Base-by-base conservation (phyloP, 2,797 vertebrate species). In the Moxostoma hubbsi region DNA sequence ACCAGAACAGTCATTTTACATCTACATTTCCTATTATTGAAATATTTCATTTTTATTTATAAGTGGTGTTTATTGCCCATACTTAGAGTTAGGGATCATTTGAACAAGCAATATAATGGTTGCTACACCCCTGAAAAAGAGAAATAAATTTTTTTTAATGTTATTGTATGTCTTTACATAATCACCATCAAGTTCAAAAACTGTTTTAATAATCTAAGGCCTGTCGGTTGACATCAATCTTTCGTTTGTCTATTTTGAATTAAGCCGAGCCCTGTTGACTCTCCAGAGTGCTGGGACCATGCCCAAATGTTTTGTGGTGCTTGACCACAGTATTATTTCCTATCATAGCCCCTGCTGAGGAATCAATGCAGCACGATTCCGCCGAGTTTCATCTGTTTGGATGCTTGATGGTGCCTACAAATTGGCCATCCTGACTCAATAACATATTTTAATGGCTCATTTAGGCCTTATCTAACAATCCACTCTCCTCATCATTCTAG, bases 251-350 rank as follows among this genome's bases (percentile, higher is more conserved):
- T 61, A 12, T 50, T 73, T 36, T 58, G 62, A 55, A 67, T 69
- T 81, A 54, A 75, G 36, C 15, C 12, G 2, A 50, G 45, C 49
- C 18, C 9, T 82, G 55, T 53, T 67, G 49, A 51, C 47, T 75
- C 45, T 63, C 47, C 55, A 50, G 73, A 70, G 61, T 51, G 49
- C 18, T 61, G 46, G 59, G 49, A 67, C 65, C 16, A 51, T 47
- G 57, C 57, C 64, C 12, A 18, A 57, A 67, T 81, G 49, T 83
- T 73, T 68, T 62, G 16, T 61, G 69, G 61, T 77, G 68, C 81
- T 83, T 73, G 82, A 83, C 73, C 65, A 57, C 58, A 82, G 55
- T 75, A 72, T 82, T 59, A 72, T 77, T 72, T 70, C 75, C 62
- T 79, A 68, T 71, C 69, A 55, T 73, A 53, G 61, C 54, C 47